A percentile compares a stretch with the other conserved stretches of the same genome.
These are phyloP conservation scores for Protonemura montana DNA, from an alignment of 2,888 invertebrate genomes.

Conservation along the genomic window DNA sequence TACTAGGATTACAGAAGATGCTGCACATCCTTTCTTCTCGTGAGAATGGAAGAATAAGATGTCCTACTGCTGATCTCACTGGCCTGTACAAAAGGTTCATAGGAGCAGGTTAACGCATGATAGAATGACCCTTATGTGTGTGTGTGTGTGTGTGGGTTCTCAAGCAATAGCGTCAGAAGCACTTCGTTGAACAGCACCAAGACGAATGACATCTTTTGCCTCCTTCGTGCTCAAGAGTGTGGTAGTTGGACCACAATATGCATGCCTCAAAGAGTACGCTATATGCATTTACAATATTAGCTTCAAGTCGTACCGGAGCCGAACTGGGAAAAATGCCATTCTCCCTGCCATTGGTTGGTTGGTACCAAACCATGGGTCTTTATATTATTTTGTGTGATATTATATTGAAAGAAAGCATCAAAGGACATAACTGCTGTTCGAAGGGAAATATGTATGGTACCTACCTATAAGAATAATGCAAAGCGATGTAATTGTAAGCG, in stretches of 20 bases:
- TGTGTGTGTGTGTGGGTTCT: neutral
- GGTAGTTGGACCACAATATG: neutral
- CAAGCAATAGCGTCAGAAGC: neutral
- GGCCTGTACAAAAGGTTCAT: conserved; percentile 35
- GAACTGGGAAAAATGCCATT: neutral
- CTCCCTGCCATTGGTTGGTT: neutral
- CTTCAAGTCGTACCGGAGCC: neutral
- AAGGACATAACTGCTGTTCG: neutral
- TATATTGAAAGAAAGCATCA: neutral
- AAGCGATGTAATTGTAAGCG: neutral
- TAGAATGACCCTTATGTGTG: conserved; percentile 38
- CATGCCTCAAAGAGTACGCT: neutral
- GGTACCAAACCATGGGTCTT: neutral
- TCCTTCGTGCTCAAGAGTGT: neutral
- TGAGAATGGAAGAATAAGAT: conserved; percentile 41
- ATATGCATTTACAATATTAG: conserved; percentile 2
- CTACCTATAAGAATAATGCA: neutral
- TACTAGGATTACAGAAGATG: conserved; percentile 32
- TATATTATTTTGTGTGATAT: neutral
- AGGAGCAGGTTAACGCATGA: conserved; percentile 35
- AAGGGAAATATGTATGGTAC: neutral
- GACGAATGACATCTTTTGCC: conserved; percentile 35
- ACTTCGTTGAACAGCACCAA: neutral
- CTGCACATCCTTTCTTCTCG: conserved; percentile 31
- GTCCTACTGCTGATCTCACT: conserved; percentile 34